Percentiles rank a stretch among this genome's conserved stretches.
Conservation (phyloP, 2,888 invertebrate genomes). For the Nycteola revayana region DNA sequence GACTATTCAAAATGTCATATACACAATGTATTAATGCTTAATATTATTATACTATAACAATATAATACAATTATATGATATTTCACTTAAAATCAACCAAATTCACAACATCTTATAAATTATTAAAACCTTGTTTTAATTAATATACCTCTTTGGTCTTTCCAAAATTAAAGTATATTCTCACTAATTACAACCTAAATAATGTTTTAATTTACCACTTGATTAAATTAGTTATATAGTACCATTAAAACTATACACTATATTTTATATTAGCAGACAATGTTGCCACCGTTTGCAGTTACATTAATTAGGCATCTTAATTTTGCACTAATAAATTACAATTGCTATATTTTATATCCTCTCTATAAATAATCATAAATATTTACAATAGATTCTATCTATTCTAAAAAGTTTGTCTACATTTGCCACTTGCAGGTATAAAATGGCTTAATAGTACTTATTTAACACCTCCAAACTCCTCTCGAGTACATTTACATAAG, state of each 20-base stretch:
- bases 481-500: conserved; percentile 43
- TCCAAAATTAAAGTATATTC: conserved; percentile 40
- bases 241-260: background rate
- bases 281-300: no score
- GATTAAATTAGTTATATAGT: background rate
- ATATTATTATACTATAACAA: no score
- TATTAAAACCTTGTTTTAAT: conserved; percentile 38
- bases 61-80: conserved; percentile 51
- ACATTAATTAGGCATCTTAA: no score
- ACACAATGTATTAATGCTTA: conserved; percentile 43
- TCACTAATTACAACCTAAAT: conserved; percentile 16
- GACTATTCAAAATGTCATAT: conserved; percentile 56
- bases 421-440: conserved; percentile 24
- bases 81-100: conserved; percentile 51
- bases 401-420: conserved; percentile 11
- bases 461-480: conserved; percentile 36
- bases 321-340: conserved; percentile 7
- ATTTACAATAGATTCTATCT: conserved; percentile 22
- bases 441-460: conserved; percentile 28
- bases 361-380: conserved; percentile 11
- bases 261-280: background rate
- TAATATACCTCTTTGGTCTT: conserved; percentile 71
- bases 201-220: conserved; percentile 13
- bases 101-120: conserved; percentile 64
- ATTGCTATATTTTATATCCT: conserved; percentile 3